These are phyloP conservation scores for Martes martes DNA, from an alignment of 2,113 vertebrate genomes.

Conservation along the genomic window DNA sequence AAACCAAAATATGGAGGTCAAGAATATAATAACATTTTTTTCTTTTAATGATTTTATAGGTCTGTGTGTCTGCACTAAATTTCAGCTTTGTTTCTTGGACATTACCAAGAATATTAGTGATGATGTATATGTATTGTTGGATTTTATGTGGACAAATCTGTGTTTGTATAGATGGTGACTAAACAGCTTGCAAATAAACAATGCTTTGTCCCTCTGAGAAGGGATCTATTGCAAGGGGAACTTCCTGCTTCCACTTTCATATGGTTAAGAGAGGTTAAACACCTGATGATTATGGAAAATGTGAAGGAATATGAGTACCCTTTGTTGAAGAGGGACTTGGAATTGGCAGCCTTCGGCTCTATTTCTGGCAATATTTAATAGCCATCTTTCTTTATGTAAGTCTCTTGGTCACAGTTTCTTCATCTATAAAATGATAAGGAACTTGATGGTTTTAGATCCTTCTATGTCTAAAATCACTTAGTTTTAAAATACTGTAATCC, in stretches of 20 bases:
- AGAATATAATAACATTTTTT: not conserved
- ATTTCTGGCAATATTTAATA: conserved; percentile 10
- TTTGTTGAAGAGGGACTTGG: not conserved
- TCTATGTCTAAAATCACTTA: conserved; percentile 15
- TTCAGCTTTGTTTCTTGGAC: not conserved
- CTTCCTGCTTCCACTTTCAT: not conserved
- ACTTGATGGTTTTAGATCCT: not conserved
- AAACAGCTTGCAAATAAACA: not conserved
- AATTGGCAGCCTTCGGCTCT: not conserved
- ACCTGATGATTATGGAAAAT: conserved; percentile 9
- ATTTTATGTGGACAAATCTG: conserved; percentile 1
- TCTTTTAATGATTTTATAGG: not conserved
- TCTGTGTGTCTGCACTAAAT: not conserved
- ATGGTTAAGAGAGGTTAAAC: not conserved
- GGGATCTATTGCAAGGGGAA: not conserved
- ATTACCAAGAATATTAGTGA: not conserved
- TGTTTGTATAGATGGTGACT: not conserved
- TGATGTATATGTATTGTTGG: not conserved
- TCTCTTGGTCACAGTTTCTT: not conserved
- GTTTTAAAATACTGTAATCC: conserved; percentile 21
- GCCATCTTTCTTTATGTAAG: not conserved
- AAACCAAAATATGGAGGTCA: not conserved
- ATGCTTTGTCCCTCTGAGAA: not conserved
- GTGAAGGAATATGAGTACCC: conserved; percentile 23
- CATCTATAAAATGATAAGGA: not conserved